phyloP scores from a whole-genome alignment of 2,113 vertebrate species.

The Tauraco erythrolophus region DNA sequence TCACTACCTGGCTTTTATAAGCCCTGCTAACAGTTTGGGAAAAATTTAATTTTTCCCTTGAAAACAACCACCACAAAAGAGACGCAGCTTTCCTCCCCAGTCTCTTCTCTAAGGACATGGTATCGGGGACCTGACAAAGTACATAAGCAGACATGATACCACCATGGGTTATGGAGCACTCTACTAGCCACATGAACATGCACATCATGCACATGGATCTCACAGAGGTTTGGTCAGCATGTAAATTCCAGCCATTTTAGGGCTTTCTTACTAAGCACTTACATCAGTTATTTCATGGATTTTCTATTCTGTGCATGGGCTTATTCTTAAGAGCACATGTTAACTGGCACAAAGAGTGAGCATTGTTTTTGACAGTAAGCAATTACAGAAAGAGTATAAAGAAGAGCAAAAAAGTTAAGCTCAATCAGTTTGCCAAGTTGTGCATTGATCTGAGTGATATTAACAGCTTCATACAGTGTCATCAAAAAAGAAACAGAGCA shows the following conservation, averaged over 20 bases:
- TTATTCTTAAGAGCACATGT: not conserved
- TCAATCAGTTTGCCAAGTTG: not conserved
- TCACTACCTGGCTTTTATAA: not conserved
- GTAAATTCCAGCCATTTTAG: not conserved
- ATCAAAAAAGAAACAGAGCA: not conserved
- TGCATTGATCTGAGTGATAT: not conserved
- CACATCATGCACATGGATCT: not conserved
- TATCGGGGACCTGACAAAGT: not conserved
- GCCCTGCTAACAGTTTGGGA: not conserved
- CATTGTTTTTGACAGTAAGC: not conserved
- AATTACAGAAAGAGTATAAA: not conserved
- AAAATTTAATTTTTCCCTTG: not conserved
- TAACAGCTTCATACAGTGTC: not conserved
- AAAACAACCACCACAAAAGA: not conserved
- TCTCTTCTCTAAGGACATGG: not conserved
- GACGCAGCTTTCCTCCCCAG: not conserved
- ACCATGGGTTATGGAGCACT: not conserved
- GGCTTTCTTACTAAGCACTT: not conserved
- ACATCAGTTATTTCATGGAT: not conserved
- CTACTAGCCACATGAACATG: not conserved
- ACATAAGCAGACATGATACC: not conserved
- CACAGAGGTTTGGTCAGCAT: not conserved
- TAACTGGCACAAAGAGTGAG: not conserved
- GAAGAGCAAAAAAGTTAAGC: not conserved
- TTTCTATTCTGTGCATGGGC: not conserved